phyloP scores from a whole-genome alignment of 2,797 vertebrate genomes.

The Hephaestus fuliginosus region DNA sequence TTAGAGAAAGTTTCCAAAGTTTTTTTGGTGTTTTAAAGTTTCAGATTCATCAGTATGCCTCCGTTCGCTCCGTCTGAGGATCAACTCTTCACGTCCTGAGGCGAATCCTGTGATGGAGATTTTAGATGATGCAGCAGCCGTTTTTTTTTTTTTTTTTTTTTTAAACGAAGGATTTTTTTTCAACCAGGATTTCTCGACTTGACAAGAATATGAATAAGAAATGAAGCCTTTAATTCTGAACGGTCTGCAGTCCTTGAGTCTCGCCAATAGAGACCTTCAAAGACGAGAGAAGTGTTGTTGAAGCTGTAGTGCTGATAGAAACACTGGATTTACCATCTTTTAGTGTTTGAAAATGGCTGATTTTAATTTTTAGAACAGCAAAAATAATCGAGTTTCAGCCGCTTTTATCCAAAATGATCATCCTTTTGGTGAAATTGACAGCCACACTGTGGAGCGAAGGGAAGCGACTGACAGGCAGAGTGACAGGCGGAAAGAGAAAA shows the following conservation, averaged over 20 bases:
- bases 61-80: background rate
- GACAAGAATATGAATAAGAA: slow-evolving; percentile 43
- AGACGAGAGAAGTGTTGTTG: slow-evolving; percentile 7
- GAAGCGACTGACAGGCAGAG: slow-evolving; percentile 14
- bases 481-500: slow-evolving; percentile 21
- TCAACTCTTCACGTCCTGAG: slow-evolving; percentile 23
- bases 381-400: background rate
- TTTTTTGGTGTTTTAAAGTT: slow-evolving; percentile 16
- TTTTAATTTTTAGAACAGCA: background rate
- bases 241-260: background rate
- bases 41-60: slow-evolving; percentile 19
- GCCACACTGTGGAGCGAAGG: background rate
- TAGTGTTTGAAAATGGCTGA: background rate
- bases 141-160: background rate
- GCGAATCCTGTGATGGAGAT: slow-evolving; percentile 38
- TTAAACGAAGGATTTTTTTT: slow-evolving; percentile 28
- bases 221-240: slow-evolving; percentile 21
- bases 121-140: slow-evolving; percentile 22
- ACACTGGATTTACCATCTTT: background rate
- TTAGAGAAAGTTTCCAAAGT: slow-evolving; percentile 12
- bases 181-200: slow-evolving; percentile 13
- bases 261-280: slow-evolving; percentile 8
- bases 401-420: background rate
- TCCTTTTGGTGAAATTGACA: background rate
- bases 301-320: background rate